Conservation (phyloP, 2,888 invertebrate genomes). For the Noctua janthina region DNA sequence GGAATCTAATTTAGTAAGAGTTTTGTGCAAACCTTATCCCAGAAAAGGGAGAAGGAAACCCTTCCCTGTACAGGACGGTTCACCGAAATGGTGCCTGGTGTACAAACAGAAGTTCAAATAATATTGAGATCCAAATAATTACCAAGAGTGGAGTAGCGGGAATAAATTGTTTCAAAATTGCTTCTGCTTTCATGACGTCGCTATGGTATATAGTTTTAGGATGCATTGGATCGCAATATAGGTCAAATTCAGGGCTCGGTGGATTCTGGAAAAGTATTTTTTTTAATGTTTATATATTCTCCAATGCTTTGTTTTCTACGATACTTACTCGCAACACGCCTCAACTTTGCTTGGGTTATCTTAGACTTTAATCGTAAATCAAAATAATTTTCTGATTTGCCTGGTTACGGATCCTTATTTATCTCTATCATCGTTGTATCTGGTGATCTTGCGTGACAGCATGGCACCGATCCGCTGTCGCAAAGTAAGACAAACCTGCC, state of each 20-base stretch:
- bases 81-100: not conserved
- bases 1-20: not conserved
- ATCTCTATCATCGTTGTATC: not conserved
- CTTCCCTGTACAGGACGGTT: too few relatives aligned
- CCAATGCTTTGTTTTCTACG: not conserved
- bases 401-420: not conserved
- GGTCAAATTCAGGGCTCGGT: slow-evolving; percentile 69
- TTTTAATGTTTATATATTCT: not conserved
- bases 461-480: not conserved
- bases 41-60: too few relatives aligned
- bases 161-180: slow-evolving; percentile 90
- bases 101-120: not conserved
- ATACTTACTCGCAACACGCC: not conserved
- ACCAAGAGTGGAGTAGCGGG: slow-evolving; percentile 74
- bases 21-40: not conserved
- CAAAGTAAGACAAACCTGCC: too few relatives aligned
- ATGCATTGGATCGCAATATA: slow-evolving; percentile 74
- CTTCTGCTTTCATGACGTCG: slow-evolving; percentile 91
- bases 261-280: slow-evolving; percentile 67
- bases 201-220: slow-evolving; percentile 86
- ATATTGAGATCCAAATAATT: slow-evolving; percentile 22
- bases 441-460: not conserved
- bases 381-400: not conserved
- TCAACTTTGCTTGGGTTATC: not conserved
- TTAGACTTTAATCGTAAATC: not conserved